phyloP scores from a whole-genome alignment of 2,888 invertebrate genomes.

The Watsonalla cultraria region DNA sequence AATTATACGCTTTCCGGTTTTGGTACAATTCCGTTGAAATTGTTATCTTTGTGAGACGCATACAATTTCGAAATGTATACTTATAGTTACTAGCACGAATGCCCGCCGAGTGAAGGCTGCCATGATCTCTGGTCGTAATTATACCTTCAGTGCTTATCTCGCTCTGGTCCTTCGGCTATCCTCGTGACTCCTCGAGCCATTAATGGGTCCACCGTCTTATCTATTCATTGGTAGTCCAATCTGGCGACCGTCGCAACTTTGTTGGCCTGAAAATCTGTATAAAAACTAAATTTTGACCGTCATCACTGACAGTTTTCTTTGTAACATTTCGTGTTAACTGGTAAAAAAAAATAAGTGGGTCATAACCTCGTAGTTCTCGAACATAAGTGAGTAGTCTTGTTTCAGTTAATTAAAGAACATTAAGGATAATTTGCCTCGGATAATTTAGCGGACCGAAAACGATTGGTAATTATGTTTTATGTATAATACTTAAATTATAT shows the following conservation, averaged over 20 bases:
- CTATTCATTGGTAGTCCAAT: conserved; percentile 12
- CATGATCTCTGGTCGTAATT: conserved; percentile 31
- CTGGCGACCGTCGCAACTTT: background rate
- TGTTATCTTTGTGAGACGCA: too few species aligned
- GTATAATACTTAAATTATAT: too few species aligned
- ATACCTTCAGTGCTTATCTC: conserved; percentile 19
- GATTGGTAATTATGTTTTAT: background rate
- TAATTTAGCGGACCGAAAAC: background rate
- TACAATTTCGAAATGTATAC: background rate
- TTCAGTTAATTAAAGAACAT: conserved; percentile 11
- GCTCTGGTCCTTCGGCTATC: conserved; percentile 13
- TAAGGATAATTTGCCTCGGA: background rate
- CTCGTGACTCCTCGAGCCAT: conserved; percentile 10
- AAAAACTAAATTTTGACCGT: too few species aligned
- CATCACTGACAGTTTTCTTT: too few species aligned
- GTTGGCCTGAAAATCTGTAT: too few species aligned
- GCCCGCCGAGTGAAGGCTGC: conserved; percentile 9
- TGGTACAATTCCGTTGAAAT: too few species aligned
- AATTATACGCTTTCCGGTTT: too few species aligned
- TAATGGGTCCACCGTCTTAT: conserved; percentile 14
- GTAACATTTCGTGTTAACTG: too few species aligned
- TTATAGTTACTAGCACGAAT: background rate
- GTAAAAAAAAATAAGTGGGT: background rate
- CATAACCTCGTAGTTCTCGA: background rate
- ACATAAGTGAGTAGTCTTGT: conserved; percentile 9